These are phyloP conservation scores for Catagonus wagneri DNA, from an alignment of 2,113 vertebrate species.

Conservation along the genomic window DNA sequence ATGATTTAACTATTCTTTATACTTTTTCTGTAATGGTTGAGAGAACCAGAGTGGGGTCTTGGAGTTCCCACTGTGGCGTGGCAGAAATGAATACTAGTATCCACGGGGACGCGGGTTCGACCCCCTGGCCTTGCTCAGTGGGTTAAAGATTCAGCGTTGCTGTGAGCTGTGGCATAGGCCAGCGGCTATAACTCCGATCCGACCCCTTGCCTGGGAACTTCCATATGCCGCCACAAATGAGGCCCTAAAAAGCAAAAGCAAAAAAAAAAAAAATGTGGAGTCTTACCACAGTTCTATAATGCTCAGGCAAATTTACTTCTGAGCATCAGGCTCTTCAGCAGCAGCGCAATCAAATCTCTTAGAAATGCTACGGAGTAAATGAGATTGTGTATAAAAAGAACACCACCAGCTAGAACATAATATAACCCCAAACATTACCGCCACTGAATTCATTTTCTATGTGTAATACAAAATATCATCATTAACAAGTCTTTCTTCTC, in stretches of 20 bases:
- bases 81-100: no score
- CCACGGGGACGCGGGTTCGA: no score
- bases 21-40: background rate
- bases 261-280: background rate
- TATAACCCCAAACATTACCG: background rate
- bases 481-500: background rate
- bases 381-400: background rate
- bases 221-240: no score
- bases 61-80: no score
- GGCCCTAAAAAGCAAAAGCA: no score
- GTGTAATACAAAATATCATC: background rate
- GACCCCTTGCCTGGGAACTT: no score
- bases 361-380: background rate
- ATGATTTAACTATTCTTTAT: background rate
- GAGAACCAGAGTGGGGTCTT: background rate
- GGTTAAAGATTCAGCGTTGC: no score
- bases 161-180: no score
- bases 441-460: background rate
- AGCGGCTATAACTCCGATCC: no score
- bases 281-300: background rate
- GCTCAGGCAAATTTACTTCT: background rate
- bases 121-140: no score
- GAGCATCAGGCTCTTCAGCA: background rate
- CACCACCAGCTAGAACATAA: background rate
- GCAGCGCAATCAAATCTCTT: background rate